Evolutionary conservation across 1,140 invertebrate species (phyloP).

Genomic region (Anastrepha obliqua): DNA sequence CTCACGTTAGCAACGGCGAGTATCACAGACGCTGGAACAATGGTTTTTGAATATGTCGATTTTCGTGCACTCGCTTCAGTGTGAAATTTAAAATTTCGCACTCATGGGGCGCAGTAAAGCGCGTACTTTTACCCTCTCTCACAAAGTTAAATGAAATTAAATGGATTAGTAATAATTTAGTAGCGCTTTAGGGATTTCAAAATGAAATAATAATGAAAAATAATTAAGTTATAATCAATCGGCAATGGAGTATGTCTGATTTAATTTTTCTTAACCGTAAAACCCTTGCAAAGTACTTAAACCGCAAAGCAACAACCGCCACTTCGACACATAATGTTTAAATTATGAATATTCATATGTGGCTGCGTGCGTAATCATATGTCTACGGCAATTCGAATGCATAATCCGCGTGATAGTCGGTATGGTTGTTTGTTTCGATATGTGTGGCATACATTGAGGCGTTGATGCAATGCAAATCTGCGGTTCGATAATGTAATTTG

Average conservation of each 20-base stretch:
- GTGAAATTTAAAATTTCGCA: too few species aligned
- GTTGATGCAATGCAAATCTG: constrained; percentile 43
- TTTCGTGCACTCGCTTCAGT: too few species aligned
- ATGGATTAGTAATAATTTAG: neutral
- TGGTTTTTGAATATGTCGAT: too few species aligned
- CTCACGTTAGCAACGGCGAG: too few species aligned
- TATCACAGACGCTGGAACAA: too few species aligned
- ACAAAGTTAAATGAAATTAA: too few species aligned
- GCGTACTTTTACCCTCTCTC: too few species aligned
- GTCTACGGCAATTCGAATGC: neutral
- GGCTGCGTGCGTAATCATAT: neutral
- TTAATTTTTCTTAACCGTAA: neutral
- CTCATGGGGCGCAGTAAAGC: too few species aligned
- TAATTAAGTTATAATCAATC: neutral
- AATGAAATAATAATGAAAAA: neutral
- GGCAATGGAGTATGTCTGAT: neutral
- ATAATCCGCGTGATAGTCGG: neutral
- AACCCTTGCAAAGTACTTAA: constrained; percentile 26
- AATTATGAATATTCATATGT: neutral
- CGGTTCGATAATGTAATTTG: constrained; percentile 42
- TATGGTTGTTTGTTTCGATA: neutral
- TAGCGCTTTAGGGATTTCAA: neutral
- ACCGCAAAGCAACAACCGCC: neutral
- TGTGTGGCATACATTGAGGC: constrained; percentile 45
- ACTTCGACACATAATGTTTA: constrained; percentile 1